Conservation (phyloP, 1,140 invertebrate species). For the Pseudomyrmex pallidus region DNA sequence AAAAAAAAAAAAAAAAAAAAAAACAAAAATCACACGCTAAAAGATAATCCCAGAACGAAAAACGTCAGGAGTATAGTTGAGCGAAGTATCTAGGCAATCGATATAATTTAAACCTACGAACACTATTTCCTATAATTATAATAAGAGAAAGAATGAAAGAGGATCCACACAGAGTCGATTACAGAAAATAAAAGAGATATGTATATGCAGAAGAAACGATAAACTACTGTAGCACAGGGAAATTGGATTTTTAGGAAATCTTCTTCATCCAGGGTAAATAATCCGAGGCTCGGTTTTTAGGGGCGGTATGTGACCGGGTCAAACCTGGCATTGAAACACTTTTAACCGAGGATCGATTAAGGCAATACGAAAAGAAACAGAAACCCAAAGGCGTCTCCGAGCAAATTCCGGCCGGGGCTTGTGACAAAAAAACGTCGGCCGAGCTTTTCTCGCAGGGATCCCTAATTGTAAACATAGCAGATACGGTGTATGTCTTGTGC, state of each 20-base stretch:
- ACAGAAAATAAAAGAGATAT: slow-evolving; percentile 26
- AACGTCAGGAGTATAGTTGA: slow-evolving; percentile 76
- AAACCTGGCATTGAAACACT: slow-evolving; percentile 73
- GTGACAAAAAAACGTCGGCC: slow-evolving; percentile 74
- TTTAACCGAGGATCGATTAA: slow-evolving; percentile 83
- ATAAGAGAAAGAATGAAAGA: slow-evolving; percentile 59
- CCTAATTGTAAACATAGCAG: slow-evolving; percentile 84
- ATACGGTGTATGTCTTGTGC: slow-evolving; percentile 86
- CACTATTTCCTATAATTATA: slow-evolving; percentile 81
- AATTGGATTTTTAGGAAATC: slow-evolving; percentile 82
- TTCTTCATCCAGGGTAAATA: slow-evolving; percentile 84
- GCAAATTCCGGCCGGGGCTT: slow-evolving; percentile 76
- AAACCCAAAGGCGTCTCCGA: slow-evolving; percentile 72
- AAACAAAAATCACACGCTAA: slow-evolving; percentile 56
- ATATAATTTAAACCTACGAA: slow-evolving; percentile 78
- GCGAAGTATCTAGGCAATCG: slow-evolving; percentile 80
- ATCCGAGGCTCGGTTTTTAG: slow-evolving; percentile 82
- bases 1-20: slow-evolving; percentile 63
- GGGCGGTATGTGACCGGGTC: slow-evolving; percentile 65
- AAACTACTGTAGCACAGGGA: slow-evolving; percentile 75
- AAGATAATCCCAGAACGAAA: slow-evolving; percentile 76
- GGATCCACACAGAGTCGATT: slow-evolving; percentile 44
- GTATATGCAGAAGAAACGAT: slow-evolving; percentile 6
- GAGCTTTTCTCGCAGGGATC: slow-evolving; percentile 76
- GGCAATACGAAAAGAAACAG: slow-evolving; percentile 81